Evolutionary conservation across 2,888 invertebrate genomes (phyloP), one percentile per base, ranked within the genome.

Genomic region (Parnassius apollo): DNA sequence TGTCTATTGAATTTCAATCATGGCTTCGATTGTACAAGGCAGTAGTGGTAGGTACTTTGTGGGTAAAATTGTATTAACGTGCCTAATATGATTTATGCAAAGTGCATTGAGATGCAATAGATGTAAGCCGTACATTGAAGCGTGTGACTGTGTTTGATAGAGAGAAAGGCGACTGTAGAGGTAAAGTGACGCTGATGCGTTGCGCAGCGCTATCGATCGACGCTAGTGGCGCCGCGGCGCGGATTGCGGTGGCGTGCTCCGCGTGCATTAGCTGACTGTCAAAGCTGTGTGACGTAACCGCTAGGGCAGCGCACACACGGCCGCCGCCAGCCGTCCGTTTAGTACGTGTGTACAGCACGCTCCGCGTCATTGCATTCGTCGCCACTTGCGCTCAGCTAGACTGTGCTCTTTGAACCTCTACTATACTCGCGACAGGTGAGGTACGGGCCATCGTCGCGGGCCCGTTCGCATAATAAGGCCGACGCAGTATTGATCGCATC

Each of bases 261-360:
- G 69, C 67, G 67, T 69, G 70, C 66, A 67, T 70, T 76, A 77
- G 77, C 85, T 86, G 86, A 86, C 87, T 86, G 86, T 87, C 87
- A 87, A 81, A 83, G 74, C 67, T 69, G 75, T 71, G 80, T 88
- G 88, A 88, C 88, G 87, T 86, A 85, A 84, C 75, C 64, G 77
- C 73, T 79, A 82, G 83, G 81, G 83, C 82, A 75, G 80, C 86
- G 80, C 84, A 77, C 84, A 85, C 80, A 85, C 87, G 83, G 83
- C 81, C 70, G 75, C 76, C 78, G 83, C 75, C 80, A 80, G 86
- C 83, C 88, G 88, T 70, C 70, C 73, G 84, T 69, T 80, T 72
- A 81, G 81, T 83, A 83, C 85, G 87, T 83, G 68, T 75, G 79
- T 71, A 75, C 72, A 71, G 75, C 73, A 69, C 76, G 75, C 69